Percentiles rank a stretch among this genome's conserved stretches.
These are phyloP conservation scores for Zosterops japonicus DNA, from an alignment of 2,113 vertebrate genomes.

Conservation along the genomic window DNA sequence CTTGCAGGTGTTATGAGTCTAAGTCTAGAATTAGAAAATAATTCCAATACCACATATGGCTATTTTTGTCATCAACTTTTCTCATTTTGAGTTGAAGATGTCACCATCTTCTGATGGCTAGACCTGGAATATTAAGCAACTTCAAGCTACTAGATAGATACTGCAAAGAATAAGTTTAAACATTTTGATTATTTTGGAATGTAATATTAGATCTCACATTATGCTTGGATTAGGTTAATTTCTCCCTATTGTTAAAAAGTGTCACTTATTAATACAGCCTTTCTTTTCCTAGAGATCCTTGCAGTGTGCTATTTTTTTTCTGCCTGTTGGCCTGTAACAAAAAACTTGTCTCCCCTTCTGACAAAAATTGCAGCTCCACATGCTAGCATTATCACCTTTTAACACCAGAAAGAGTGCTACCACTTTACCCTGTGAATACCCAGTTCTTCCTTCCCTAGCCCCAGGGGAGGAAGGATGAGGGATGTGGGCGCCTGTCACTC, in stretches of 20 bases:
- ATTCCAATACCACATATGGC: not conserved
- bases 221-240: not conserved
- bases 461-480: rapidly evolving
- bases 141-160: not conserved
- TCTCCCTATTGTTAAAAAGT: not conserved
- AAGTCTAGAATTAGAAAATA: not conserved
- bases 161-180: not conserved
- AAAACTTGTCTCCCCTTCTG: not conserved
- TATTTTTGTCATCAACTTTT: not conserved
- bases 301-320: not conserved
- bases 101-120: not conserved
- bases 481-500: not conserved
- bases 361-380: not conserved
- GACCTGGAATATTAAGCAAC: not conserved
- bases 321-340: not conserved
- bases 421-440: not conserved
- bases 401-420: not conserved
- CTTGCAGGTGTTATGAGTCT: not conserved
- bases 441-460: not conserved
- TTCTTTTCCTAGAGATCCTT: not conserved
- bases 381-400: not conserved
- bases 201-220: not conserved
- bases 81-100: not conserved
- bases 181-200: not conserved
- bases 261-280: not conserved